A percentile compares a stretch with the other conserved stretches of the same genome.
Conservation (phyloP, 2,797 vertebrate genomes). For the Anisognathus igniventris region DNA sequence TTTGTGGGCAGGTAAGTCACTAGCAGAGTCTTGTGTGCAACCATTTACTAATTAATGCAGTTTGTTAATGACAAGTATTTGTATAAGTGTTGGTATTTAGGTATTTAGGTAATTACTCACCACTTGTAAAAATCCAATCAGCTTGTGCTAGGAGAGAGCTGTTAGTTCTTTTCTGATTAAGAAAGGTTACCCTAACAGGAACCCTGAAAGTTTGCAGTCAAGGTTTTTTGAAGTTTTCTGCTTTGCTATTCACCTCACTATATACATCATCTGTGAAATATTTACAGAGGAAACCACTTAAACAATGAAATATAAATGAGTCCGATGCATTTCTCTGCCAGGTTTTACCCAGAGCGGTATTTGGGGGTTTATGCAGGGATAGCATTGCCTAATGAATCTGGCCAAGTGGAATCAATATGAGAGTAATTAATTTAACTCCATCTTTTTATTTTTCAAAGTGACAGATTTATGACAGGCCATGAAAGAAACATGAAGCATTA, state of each 20-base stretch:
- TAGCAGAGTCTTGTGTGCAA: neutral
- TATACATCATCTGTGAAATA: constrained; percentile 10
- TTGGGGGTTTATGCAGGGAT: neutral
- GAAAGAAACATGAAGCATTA: neutral
- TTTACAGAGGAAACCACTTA: constrained; percentile 26
- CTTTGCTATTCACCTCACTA: neutral
- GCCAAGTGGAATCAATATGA: constrained; percentile 5
- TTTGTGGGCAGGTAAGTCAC: neutral
- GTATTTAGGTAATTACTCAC: neutral
- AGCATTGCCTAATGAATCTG: neutral
- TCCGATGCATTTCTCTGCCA: neutral
- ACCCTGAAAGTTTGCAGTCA: neutral
- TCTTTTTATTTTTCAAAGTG: constrained; percentile 10
- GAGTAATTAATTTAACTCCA: constrained; percentile 23
- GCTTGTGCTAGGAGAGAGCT: neutral
- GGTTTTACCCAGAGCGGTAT: neutral
- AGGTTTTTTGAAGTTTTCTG: neutral
- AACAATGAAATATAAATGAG: constrained; percentile 52
- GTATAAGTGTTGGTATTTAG: neutral
- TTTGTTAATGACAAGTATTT: neutral
- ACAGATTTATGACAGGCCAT: neutral
- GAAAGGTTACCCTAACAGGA: neutral
- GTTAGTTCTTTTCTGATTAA: neutral
- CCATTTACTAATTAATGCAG: neutral
- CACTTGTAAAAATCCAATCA: neutral